Evolutionary conservation across 2,797 vertebrate species (phyloP), one percentile per base, ranked within the genome.

Genomic region (Cyprinodon diabolis): DNA sequence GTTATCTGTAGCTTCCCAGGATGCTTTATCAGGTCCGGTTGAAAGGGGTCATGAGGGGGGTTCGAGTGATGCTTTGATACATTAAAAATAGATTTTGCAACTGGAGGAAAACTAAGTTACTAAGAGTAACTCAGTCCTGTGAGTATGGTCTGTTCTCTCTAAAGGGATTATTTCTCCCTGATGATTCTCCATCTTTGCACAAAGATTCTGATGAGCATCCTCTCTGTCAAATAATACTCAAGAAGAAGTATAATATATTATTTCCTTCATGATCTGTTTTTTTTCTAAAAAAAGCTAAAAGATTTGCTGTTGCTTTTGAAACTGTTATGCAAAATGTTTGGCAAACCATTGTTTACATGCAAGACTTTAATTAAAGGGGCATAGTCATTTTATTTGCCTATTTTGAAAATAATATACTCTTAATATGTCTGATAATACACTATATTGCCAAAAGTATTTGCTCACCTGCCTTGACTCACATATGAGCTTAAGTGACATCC

Each of bases 1-100:
- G 84, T 88, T 90, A 90, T 92, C 86, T 90, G 80, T 75, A 80
- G 70, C 85, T 85, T 86, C 81, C 3, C 47, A 69, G 82, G 60
- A 63, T 73, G 71, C 74, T 84, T 84, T 86, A 89, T 92, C 76
- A 77, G 86, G 80, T 83, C 9, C 48, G 71, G 75, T 55, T 79
- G 74, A 80, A 78, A 84, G 40, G 56, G 67, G 48, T 55, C 19
- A 0, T 12, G 0, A 55, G 69, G 21, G 35, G 69, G 67, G 60
- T 17, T 40, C 51, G 71, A 62, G 77, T 47, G 67, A 73, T 40
- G 45, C 68, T 84, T 51, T 57, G 77, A 86, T 55, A 66, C 69
- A 80, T 70, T 74, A 75, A 86, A 82, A 90, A 77, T 71, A 86
- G 72, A 76, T 69, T 66, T 76, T 51, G 69, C 74, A 57, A 72